Base-by-base conservation (phyloP, 2,797 vertebrate species). In the Limosa lapponica region DNA sequence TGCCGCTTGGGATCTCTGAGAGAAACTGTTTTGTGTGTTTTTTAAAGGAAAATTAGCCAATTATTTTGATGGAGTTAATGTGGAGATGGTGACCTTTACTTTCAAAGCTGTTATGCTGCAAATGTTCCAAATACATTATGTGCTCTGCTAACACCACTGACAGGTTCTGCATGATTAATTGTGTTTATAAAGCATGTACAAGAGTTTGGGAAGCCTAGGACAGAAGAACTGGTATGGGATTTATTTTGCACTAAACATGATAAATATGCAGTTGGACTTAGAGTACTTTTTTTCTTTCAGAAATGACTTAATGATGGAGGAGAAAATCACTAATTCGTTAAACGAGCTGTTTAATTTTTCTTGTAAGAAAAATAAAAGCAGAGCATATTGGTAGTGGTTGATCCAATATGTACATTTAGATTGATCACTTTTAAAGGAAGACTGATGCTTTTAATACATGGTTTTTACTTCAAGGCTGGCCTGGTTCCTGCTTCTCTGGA, bases 41-140 rank as follows among this genome's bases (percentile, higher is more conserved):
- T 96, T 96, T 97, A 97, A 97, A 97, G 89, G 94, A 87, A 86
- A 96, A 92, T 90, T 90, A 95, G 70, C 86, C 92, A 93, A 95
- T 97, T 91, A 86, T 81, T 96, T 96, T 97, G 95, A 96, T 84
- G 92, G 96, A 96, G 94, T 94, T 96, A 96, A 97, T 92, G 89
- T 81, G 86, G 93, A 95, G 87, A 95, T 94, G 95, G 69, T 96
- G 97, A 98, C 96, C 96, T 96, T 95, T 85, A 81, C 80, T 94
- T 96, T 92, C 79, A 79, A 95, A 96, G 86, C 82, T 89, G 96
- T 97, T 89, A 91, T 41, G 34, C 90, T 91, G 89, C 77, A 95
- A 96, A 94, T 44, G 86, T 96, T 98, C 97, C 96, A 97, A 95
- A 97, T 72, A 89, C 55, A 61, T 90, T 82, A 83, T 86, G 77